These are phyloP conservation scores for Leptopilina boulardi DNA, from an alignment of 1,140 invertebrate genomes.

Conservation along the genomic window DNA sequence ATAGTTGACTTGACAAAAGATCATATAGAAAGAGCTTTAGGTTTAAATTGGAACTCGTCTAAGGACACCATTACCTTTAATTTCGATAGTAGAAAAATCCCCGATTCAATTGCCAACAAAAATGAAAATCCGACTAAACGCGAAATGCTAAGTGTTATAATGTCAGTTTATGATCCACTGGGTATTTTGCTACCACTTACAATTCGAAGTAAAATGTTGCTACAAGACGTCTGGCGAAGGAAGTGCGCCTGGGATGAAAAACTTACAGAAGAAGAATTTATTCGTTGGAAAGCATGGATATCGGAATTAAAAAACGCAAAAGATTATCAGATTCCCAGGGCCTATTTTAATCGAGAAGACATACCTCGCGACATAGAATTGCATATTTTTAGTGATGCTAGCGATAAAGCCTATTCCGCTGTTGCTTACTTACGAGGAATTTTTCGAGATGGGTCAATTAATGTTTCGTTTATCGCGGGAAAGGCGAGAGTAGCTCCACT, in stretches of 20 bases:
- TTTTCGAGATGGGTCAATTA: neutral
- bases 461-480: neutral
- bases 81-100: neutral
- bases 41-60: neutral
- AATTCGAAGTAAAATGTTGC: slow-evolving; percentile 47
- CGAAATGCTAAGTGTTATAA: slow-evolving; percentile 41
- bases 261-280: neutral
- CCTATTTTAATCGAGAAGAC: neutral
- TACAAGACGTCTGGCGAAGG: slow-evolving; percentile 48
- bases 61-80: neutral
- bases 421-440: slow-evolving; percentile 24
- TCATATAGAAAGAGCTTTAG: slow-evolving; percentile 10
- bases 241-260: slow-evolving; percentile 49
- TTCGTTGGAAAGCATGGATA: slow-evolving; percentile 30
- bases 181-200: slow-evolving; percentile 48
- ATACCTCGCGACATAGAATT: slow-evolving; percentile 42
- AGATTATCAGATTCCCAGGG: neutral
- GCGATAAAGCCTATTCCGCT: slow-evolving; percentile 22
- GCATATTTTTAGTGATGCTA: slow-evolving; percentile 64
- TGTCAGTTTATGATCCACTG: slow-evolving; percentile 55
- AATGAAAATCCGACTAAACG: slow-evolving; percentile 40
- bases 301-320: neutral
- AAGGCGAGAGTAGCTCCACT: slow-evolving; percentile 25
- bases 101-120: slow-evolving; percentile 1
- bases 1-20: neutral